Base-by-base conservation (phyloP, 2,797 vertebrate species). In the Scleropages formosus region DNA sequence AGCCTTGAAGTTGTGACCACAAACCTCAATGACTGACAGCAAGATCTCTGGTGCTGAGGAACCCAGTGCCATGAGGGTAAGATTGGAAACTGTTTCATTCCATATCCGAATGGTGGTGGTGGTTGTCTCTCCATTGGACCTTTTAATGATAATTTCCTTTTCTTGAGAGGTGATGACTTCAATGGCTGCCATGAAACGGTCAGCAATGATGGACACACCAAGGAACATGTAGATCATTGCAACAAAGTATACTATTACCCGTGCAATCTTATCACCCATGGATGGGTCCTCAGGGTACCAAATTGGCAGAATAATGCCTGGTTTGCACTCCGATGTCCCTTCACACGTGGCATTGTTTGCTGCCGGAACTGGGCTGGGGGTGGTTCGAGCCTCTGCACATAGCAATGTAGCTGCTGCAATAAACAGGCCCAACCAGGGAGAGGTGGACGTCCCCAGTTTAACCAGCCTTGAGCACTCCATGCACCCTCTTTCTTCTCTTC, bases 221-320 rank as follows among this genome's bases (percentile, higher is more conserved):
- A 99, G 93, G 77, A 99, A 99, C 97, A 99, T 99, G 91, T 99
- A 99, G 88, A 99, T 98, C 87, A 99, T 88, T 0, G 98, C 97
- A 84, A 99, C 98, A 78, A 99, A 99, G 81, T 99, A 99, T 63
- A 99, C 98, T 3, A 99, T 99, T 88, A 98, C 98, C 82, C 98
- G 92, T 59, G 98, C 98, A 75, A 99, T 96, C 91, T 99, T 99
- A 92, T 99, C 98, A 69, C 98, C 98, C 84, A 98, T 94, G 31
- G 98, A 98, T 70, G 98, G 98, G 81, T 99, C 97, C 90, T 96
- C 96, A 0, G 98, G 98, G 82, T 98, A 98, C 98, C 98, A 99
- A 86, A 99, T 98, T 78, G 98, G 98, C 82, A 99, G 88, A 88
- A 99, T 96, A 87, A 99, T 97, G 76, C 98, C 98, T 47, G 92